Evolutionary conservation across 1,140 invertebrate genomes (phyloP).

Genomic region (Drosophila ogumai): DNA sequence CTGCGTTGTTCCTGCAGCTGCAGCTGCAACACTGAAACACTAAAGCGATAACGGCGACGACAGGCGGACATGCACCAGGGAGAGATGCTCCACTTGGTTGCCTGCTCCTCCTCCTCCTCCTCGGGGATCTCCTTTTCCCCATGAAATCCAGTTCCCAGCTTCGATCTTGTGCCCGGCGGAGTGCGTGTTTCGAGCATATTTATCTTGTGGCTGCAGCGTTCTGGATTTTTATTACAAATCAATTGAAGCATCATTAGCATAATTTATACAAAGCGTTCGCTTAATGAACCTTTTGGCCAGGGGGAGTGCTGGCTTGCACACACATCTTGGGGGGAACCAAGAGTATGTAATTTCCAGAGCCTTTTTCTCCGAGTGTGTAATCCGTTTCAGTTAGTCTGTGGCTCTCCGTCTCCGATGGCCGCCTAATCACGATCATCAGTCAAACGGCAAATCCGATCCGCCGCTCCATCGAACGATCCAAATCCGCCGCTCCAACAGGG

Average conservation of each 20-base stretch:
- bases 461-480: constrained; percentile 21
- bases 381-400: constrained; percentile 9
- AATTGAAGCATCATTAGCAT: constrained; percentile 85
- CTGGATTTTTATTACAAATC: constrained; percentile 85
- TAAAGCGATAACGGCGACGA: constrained; percentile 53
- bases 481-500: constrained; percentile 43
- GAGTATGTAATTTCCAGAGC: no score
- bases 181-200: constrained; percentile 84
- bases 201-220: constrained; percentile 78
- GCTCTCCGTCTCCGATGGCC: neutral
- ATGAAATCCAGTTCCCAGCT: constrained; percentile 19
- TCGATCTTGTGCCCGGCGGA: constrained; percentile 40
- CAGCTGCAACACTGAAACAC: constrained; percentile 37
- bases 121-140: constrained; percentile 1
- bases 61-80: constrained; percentile 49
- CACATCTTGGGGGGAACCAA: neutral
- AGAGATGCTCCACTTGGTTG: constrained; percentile 30
- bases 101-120: neutral
- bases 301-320: neutral
- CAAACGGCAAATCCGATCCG: constrained; percentile 73
- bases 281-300: constrained; percentile 77
- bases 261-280: constrained; percentile 85
- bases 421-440: constrained; percentile 83
- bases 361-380: constrained; percentile 8
- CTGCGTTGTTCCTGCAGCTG: constrained; percentile 18